These are phyloP conservation scores for Zenarchopterus dispar DNA, from an alignment of 2,797 vertebrate species.

Conservation along the genomic window DNA sequence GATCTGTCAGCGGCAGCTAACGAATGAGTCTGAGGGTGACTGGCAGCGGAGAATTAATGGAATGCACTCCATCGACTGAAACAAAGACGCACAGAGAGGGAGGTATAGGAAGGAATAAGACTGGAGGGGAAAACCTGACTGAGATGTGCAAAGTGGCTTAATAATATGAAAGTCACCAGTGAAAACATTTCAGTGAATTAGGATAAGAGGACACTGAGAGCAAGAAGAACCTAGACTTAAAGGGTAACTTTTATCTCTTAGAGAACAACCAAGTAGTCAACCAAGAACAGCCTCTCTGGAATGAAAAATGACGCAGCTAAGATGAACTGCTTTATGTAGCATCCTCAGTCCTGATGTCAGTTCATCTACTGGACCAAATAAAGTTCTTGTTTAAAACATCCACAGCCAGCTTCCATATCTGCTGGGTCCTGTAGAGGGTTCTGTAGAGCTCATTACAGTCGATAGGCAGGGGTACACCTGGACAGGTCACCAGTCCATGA, in stretches of 20 bases:
- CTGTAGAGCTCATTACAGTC: too few relatives aligned
- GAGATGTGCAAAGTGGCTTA: conserved; percentile 17
- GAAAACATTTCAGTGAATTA: background rate
- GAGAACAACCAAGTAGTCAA: too few relatives aligned
- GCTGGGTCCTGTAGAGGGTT: too few relatives aligned
- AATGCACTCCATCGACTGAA: conserved; percentile 64
- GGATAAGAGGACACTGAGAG: background rate
- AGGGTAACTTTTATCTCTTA: conserved; percentile 2
- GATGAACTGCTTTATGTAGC: too few relatives aligned
- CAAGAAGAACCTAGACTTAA: conserved; percentile 1
- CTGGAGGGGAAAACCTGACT: conserved; percentile 3
- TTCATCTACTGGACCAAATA: too few relatives aligned
- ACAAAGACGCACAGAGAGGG: conserved; percentile 22
- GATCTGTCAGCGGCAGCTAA: conserved; percentile 66
- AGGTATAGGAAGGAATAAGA: conserved; percentile 1
- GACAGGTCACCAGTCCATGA: too few relatives aligned
- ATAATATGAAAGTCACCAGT: background rate
- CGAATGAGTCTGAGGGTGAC: conserved; percentile 54
- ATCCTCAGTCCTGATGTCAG: too few relatives aligned
- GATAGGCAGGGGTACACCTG: too few relatives aligned
- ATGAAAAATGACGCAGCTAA: too few relatives aligned
- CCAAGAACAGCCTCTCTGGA: too few relatives aligned
- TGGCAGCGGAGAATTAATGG: conserved; percentile 72
- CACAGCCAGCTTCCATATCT: too few relatives aligned
- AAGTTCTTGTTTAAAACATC: too few relatives aligned